A percentile compares a stretch with the other conserved stretches of the same genome.
Evolutionary conservation across 1,140 invertebrate genomes (phyloP).

Genomic region (Aphidius gifuensis): DNA sequence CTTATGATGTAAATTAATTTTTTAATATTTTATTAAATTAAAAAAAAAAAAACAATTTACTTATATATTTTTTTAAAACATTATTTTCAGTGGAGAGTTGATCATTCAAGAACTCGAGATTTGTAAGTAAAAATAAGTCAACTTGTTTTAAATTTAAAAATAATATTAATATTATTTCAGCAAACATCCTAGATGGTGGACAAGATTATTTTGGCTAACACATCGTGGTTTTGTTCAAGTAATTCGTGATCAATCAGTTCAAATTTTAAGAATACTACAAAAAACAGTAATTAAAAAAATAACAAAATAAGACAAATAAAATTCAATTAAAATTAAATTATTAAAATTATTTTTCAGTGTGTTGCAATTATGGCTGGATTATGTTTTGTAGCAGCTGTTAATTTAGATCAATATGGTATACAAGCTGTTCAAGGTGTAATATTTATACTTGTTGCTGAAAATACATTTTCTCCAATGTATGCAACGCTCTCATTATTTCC

Average conservation of each 20-base stretch:
- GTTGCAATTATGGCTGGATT: conserved; percentile 74
- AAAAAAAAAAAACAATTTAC: conserved; percentile 16
- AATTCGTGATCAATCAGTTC: conserved; percentile 69
- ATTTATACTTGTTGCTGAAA: conserved; percentile 82
- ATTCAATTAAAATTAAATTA: conserved; percentile 6
- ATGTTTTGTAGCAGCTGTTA: conserved; percentile 70
- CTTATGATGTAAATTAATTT: conserved; percentile 43
- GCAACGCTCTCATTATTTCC: conserved; percentile 76
- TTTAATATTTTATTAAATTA: neutral
- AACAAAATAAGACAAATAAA: conserved; percentile 15
- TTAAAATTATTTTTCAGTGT: conserved; percentile 50
- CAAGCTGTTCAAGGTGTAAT: conserved; percentile 80
- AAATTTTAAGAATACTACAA: conserved; percentile 67
- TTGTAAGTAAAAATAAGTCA: conserved; percentile 25
- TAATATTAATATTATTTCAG: conserved; percentile 22
- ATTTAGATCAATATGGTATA: conserved; percentile 71
- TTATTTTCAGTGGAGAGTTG: conserved; percentile 10
- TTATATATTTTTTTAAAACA: neutral
- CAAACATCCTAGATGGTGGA: conserved; percentile 60
- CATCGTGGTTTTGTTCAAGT: conserved; percentile 68
- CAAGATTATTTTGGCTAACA: conserved; percentile 67
- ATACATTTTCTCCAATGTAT: conserved; percentile 85
- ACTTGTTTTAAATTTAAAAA: conserved; percentile 6
- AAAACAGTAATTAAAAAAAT: conserved; percentile 64
- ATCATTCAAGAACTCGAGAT: conserved; percentile 14